Conservation (phyloP, 1,140 invertebrate species). For the Conus ventricosus region DNA sequence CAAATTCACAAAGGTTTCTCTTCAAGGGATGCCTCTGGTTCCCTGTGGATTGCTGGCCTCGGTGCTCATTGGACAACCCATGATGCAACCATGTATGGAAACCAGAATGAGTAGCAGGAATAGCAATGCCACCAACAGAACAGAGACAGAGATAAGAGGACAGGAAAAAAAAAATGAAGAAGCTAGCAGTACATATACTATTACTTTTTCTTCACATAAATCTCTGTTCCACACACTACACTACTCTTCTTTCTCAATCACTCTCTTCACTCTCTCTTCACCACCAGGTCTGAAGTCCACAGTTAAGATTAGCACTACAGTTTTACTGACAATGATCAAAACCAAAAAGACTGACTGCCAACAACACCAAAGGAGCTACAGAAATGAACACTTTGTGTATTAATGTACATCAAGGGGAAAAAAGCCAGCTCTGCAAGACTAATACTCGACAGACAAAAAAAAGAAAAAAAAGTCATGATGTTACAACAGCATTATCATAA, state of each 20-base stretch:
- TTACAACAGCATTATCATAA: neutral
- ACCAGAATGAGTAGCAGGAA: too few species aligned
- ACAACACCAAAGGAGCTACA: neutral
- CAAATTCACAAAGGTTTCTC: too few species aligned
- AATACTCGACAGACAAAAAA: neutral
- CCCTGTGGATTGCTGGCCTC: too few species aligned
- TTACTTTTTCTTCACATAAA: too few species aligned
- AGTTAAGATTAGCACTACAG: neutral
- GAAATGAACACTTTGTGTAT: constrained; percentile 1
- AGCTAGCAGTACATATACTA: too few species aligned
- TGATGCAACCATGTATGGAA: too few species aligned
- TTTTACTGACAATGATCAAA: constrained; percentile 1
- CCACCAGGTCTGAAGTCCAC: neutral
- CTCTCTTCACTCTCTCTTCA: neutral
- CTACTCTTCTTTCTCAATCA: neutral
- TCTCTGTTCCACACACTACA: too few species aligned
- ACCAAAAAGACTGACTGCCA: neutral
- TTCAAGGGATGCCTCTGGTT: too few species aligned
- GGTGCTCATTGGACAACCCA: too few species aligned
- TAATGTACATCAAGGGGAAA: constrained; percentile 5
- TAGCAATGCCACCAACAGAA: too few species aligned
- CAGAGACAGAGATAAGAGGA: too few species aligned
- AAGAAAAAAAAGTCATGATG: neutral
- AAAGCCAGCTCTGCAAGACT: neutral
- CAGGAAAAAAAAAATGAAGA: too few species aligned